phyloP scores from a whole-genome alignment of 1,140 invertebrate species.

The Platyscapa corneri region DNA sequence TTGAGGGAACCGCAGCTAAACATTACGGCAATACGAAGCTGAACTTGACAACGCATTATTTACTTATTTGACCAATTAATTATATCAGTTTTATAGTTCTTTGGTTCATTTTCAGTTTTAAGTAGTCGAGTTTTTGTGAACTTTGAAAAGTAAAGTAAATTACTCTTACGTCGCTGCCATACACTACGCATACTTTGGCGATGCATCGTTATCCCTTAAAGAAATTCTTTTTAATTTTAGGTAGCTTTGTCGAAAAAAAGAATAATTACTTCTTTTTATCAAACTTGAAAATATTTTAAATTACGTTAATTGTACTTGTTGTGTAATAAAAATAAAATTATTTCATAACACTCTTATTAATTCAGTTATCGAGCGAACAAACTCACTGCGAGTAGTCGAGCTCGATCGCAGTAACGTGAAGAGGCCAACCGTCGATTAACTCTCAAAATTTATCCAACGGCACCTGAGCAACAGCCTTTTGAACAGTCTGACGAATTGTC shows the following conservation, averaged over 20 bases:
- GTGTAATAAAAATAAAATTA: slow-evolving; percentile 55
- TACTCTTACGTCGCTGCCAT: slow-evolving; percentile 58
- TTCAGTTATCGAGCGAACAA: not conserved
- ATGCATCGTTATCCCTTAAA: slow-evolving; percentile 52
- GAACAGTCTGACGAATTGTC: too few species aligned
- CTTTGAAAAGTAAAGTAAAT: slow-evolving; percentile 29
- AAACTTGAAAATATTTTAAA: slow-evolving; percentile 53
- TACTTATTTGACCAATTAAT: slow-evolving; percentile 45
- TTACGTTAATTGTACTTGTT: slow-evolving; percentile 54
- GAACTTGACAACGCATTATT: slow-evolving; percentile 30
- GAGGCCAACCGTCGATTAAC: not conserved
- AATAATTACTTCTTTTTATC: slow-evolving; percentile 50
- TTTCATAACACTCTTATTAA: slow-evolving; percentile 47
- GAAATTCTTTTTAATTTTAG: slow-evolving; percentile 50
- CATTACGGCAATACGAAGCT: slow-evolving; percentile 30
- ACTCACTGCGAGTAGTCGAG: too few species aligned
- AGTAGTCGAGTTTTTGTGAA: slow-evolving; percentile 26
- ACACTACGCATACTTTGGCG: slow-evolving; percentile 56
- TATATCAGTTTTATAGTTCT: slow-evolving; percentile 36
- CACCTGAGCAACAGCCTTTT: too few species aligned
- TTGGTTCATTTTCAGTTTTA: slow-evolving; percentile 33
- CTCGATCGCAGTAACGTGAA: not conserved
- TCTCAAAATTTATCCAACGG: too few species aligned
- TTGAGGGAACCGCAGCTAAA: slow-evolving; percentile 28
- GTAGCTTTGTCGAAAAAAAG: slow-evolving; percentile 48